These are phyloP conservation scores for Alitta virens DNA, from an alignment of 2,888 invertebrate species.

Conservation along the genomic window DNA sequence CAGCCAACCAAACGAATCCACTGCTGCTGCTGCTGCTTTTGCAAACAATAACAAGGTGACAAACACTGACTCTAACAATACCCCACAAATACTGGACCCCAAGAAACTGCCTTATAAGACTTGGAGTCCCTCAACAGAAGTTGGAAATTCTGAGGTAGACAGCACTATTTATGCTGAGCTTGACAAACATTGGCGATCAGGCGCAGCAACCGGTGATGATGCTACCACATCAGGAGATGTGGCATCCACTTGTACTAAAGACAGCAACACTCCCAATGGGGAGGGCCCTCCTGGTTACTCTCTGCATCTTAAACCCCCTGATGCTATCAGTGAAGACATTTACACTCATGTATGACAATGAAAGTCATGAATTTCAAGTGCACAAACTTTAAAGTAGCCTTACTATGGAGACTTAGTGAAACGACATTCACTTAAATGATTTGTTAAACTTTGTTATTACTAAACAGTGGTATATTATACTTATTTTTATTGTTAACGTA, in stretches of 20 bases:
- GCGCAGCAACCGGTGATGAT: neutral
- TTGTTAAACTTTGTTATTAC: too few relatives aligned
- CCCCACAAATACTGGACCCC: slow-evolving; percentile 10
- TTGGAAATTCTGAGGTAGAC: slow-evolving; percentile 5
- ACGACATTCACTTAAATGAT: too few relatives aligned
- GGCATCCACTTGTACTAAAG: neutral
- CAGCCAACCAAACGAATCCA: neutral
- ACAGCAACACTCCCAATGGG: slow-evolving; percentile 6
- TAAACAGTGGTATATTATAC: too few relatives aligned
- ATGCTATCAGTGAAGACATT: slow-evolving; percentile 11
- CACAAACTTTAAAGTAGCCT: neutral
- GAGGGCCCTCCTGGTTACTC: slow-evolving; percentile 14
- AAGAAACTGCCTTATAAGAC: neutral
- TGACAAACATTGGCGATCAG: neutral
- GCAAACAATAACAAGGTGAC: neutral
- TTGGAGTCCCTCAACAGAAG: neutral
- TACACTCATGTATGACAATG: slow-evolving; percentile 12
- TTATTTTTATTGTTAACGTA: too few relatives aligned
- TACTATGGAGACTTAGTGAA: neutral
- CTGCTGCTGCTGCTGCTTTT: neutral
- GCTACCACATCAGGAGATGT: neutral
- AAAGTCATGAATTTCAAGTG: too few relatives aligned
- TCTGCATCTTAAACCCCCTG: slow-evolving; percentile 4
- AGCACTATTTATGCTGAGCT: slow-evolving; percentile 11
- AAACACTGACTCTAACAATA: neutral